phyloP scores from a whole-genome alignment of 2,113 vertebrate genomes.

The Perca flavescens region DNA sequence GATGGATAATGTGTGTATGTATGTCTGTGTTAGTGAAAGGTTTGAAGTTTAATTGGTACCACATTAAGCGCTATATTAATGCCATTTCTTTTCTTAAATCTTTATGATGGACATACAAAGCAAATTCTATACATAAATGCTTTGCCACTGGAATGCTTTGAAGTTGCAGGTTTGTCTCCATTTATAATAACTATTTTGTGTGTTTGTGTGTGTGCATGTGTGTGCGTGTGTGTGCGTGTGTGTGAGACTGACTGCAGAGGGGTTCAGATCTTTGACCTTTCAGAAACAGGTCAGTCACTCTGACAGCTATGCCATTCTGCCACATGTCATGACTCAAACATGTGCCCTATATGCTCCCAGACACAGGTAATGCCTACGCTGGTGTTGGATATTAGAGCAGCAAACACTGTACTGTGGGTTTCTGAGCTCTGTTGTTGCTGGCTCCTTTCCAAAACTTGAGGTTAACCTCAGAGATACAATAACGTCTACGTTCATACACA shows the following conservation, averaged over 20 bases:
- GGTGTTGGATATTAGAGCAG: constrained; percentile 40
- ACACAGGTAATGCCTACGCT: constrained; percentile 28
- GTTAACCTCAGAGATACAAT: constrained; percentile 61
- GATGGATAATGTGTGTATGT: background rate
- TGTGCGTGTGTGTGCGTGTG: background rate
- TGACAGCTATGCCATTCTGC: constrained; percentile 13
- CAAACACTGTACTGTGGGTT: constrained; percentile 23
- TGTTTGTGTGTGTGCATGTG: background rate
- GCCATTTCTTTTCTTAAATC: no score
- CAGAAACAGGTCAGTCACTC: constrained; percentile 28
- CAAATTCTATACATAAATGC: background rate
- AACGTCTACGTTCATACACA: background rate
- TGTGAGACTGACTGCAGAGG: background rate
- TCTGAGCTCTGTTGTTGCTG: constrained; percentile 47
- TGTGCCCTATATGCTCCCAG: constrained; percentile 24
- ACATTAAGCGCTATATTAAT: background rate
- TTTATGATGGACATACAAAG: background rate
- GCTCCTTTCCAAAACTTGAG: constrained; percentile 45
- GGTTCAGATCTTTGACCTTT: constrained; percentile 50
- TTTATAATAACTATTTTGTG: background rate
- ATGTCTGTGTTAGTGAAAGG: background rate
- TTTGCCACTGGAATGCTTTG: background rate
- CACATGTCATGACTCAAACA: constrained; percentile 44
- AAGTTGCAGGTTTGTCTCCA: background rate
- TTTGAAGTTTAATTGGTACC: background rate